Conservation (phyloP, 1,140 invertebrate species). For the Drosophila carrolli region DNA sequence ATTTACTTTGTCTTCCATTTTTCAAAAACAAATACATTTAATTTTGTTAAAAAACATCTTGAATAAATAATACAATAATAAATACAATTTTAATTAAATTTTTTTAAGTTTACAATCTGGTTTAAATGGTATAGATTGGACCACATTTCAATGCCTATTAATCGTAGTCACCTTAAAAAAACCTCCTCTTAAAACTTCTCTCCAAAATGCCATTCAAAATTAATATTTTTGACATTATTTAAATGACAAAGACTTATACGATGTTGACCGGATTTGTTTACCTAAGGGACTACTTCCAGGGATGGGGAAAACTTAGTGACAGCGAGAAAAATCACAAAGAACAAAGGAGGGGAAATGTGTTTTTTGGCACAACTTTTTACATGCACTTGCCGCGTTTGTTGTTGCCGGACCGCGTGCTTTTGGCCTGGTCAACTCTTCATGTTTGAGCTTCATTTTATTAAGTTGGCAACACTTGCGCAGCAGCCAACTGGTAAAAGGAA, state of each 20-base stretch:
- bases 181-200: too few species aligned
- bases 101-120: too few species aligned
- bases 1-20: too few species aligned
- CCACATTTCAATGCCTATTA: too few species aligned
- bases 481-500: slow-evolving; percentile 24
- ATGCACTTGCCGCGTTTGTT: slow-evolving; percentile 62
- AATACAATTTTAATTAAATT: too few species aligned
- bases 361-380: slow-evolving; percentile 77
- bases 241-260: background rate
- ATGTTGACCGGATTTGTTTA: slow-evolving; percentile 14
- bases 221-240: background rate
- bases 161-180: too few species aligned
- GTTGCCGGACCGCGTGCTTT: slow-evolving; percentile 20
- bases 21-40: too few species aligned
- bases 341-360: slow-evolving; percentile 54
- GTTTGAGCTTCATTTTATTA: slow-evolving; percentile 78
- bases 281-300: slow-evolving; percentile 25
- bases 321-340: slow-evolving; percentile 40
- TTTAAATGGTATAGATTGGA: too few species aligned
- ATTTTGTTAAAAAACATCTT: too few species aligned
- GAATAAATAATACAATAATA: too few species aligned
- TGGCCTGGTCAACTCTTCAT: slow-evolving; percentile 75
- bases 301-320: slow-evolving; percentile 55
- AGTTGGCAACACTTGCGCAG: slow-evolving; percentile 77
- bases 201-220: too few species aligned